Evolutionary conservation across 1,140 invertebrate genomes (phyloP).

Genomic region (Hycleus phaleratus): DNA sequence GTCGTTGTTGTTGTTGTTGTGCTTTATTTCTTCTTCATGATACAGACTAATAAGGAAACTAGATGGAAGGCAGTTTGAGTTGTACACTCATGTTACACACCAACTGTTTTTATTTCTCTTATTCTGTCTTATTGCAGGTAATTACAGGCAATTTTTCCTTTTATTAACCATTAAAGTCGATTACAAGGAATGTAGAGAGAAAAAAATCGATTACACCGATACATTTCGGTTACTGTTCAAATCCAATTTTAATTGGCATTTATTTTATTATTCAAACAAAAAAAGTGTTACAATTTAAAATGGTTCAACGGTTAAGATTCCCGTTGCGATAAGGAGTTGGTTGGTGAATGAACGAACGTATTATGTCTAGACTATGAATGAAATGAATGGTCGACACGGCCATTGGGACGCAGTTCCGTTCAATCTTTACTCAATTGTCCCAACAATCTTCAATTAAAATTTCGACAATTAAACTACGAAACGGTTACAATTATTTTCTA

Average conservation of each 20-base stretch:
- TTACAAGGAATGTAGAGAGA: no score
- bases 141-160: not conserved
- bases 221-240: no score
- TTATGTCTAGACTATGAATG: conserved; percentile 22
- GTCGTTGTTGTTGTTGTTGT: no score
- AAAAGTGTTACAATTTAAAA: conserved; percentile 7
- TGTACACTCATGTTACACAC: no score
- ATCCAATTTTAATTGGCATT: no score
- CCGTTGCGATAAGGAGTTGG: conserved; percentile 12
- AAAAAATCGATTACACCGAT: no score
- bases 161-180: no score
- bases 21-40: not conserved
- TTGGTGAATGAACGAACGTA: conserved; percentile 21
- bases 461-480: not conserved
- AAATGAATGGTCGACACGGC: conserved; percentile 21
- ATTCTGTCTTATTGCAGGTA: not conserved
- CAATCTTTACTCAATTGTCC: conserved; percentile 3
- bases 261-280: no score
- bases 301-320: conserved; percentile 12
- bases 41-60: conserved; percentile 15
- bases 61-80: conserved; percentile 6
- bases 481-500: not conserved
- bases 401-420: conserved; percentile 23
- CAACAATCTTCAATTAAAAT: not conserved
- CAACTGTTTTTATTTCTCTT: conserved; percentile 4